Evolutionary conservation across 2,797 vertebrate genomes (phyloP).

Genomic region (Silurus aristotelis): DNA sequence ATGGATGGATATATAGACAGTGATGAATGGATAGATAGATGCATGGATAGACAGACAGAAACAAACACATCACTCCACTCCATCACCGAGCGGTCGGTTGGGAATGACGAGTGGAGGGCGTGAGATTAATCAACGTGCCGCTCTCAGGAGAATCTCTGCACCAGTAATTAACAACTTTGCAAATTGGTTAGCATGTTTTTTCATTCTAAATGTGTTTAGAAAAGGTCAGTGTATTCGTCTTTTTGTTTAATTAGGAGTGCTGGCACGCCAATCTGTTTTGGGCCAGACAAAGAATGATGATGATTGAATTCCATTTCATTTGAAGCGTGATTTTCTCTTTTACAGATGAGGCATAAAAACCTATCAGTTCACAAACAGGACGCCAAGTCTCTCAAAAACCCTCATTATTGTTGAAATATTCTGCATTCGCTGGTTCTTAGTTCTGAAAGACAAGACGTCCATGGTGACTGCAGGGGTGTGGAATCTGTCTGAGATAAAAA

Average conservation of each 20-base stretch:
- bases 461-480: neutral
- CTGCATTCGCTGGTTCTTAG: neutral
- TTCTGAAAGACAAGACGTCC: neutral
- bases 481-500: no score
- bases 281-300: conserved; percentile 54
- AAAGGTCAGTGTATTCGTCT: conserved; percentile 63
- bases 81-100: neutral
- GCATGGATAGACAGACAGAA: neutral
- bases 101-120: conserved; percentile 42
- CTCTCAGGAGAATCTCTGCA: conserved; percentile 53
- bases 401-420: neutral
- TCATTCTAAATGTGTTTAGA: conserved; percentile 60
- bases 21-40: neutral
- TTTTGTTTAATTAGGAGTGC: conserved; percentile 59
- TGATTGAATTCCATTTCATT: conserved; percentile 26
- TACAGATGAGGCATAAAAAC: conserved; percentile 15
- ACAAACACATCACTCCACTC: neutral
- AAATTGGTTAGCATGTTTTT: conserved; percentile 60
- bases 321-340: neutral
- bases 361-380: neutral
- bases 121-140: conserved; percentile 60
- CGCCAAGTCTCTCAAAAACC: neutral
- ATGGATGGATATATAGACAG: neutral
- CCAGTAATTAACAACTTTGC: conserved; percentile 58
- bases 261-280: conserved; percentile 50